Evolutionary conservation across 2,797 vertebrate species (phyloP).

Genomic region (Cirrhinus mrigala): DNA sequence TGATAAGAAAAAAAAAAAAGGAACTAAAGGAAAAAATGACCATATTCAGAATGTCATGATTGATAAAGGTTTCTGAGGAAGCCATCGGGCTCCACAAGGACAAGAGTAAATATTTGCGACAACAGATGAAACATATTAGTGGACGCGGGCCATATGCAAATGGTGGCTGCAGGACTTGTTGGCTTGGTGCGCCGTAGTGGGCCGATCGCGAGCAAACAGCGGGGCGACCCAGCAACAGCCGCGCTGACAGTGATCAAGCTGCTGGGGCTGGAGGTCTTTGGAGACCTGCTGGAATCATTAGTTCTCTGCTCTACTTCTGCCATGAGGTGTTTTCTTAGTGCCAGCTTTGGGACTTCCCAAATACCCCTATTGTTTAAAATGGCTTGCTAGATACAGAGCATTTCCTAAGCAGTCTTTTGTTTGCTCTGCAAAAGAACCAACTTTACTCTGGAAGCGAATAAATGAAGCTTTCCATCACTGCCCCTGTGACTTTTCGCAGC

Average conservation of each 20-base stretch:
- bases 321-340: conserved; percentile 63
- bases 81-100: conserved; percentile 24
- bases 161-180: conserved; percentile 53
- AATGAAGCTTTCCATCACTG: conserved; percentile 31
- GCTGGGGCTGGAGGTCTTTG: conserved; percentile 49
- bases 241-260: conserved; percentile 63
- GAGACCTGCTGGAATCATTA: conserved; percentile 66
- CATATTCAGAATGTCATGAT: conserved; percentile 8
- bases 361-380: conserved; percentile 50
- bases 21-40: not conserved
- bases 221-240: conserved; percentile 53
- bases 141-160: conserved; percentile 55
- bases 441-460: conserved; percentile 23
- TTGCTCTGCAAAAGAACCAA: conserved; percentile 15
- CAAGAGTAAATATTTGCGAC: conserved; percentile 49
- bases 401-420: conserved; percentile 38
- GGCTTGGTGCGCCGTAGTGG: conserved; percentile 26
- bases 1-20: not conserved
- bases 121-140: conserved; percentile 55
- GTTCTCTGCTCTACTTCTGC: conserved; percentile 66
- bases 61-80: conserved; percentile 31
- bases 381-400: conserved; percentile 34
- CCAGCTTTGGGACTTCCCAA: conserved; percentile 56
- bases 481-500: not conserved
- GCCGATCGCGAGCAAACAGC: conserved; percentile 47